phyloP scores from a whole-genome alignment of 2,888 invertebrate genomes.

The Parthenolecanium corni region DNA sequence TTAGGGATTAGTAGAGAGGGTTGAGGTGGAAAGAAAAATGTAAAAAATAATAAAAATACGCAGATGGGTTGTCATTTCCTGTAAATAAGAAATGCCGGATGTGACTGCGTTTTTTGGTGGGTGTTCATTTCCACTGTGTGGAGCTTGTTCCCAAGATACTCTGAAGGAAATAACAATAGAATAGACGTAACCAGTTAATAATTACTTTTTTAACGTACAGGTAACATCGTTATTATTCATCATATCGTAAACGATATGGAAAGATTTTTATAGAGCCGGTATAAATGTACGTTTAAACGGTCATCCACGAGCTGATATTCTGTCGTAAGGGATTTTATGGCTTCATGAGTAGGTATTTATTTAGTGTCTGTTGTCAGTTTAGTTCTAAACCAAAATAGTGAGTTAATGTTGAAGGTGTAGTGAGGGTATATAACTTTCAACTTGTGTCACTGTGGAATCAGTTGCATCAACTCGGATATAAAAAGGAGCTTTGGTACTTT shows the following conservation, averaged over 20 bases:
- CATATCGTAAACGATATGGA: constrained; percentile 9
- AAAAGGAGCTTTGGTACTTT: too few relatives aligned
- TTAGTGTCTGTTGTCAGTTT: too few relatives aligned
- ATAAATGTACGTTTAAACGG: too few relatives aligned
- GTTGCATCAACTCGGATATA: too few relatives aligned
- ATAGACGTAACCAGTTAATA: constrained; percentile 25
- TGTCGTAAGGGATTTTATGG: too few relatives aligned
- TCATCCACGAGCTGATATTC: too few relatives aligned
- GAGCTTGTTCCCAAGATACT: constrained; percentile 21
- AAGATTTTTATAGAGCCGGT: neutral
- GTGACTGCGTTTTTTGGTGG: constrained; percentile 26
- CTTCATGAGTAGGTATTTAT: too few relatives aligned
- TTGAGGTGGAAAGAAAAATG: neutral
- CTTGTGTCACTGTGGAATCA: too few relatives aligned
- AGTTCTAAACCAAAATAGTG: too few relatives aligned
- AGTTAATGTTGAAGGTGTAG: too few relatives aligned
- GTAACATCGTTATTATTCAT: constrained; percentile 23
- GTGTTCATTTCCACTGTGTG: constrained; percentile 23
- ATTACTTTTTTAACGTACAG: constrained; percentile 27
- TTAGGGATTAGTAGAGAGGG: too few relatives aligned
- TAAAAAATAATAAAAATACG: neutral
- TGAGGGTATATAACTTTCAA: too few relatives aligned
- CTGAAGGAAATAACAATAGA: constrained; percentile 21
- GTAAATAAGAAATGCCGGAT: constrained; percentile 26
- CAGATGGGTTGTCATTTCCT: constrained; percentile 22